Percentiles rank a stretch among this genome's conserved stretches.
phyloP scores from a whole-genome alignment of 2,888 invertebrate genomes.

The Dryococelus australis region DNA sequence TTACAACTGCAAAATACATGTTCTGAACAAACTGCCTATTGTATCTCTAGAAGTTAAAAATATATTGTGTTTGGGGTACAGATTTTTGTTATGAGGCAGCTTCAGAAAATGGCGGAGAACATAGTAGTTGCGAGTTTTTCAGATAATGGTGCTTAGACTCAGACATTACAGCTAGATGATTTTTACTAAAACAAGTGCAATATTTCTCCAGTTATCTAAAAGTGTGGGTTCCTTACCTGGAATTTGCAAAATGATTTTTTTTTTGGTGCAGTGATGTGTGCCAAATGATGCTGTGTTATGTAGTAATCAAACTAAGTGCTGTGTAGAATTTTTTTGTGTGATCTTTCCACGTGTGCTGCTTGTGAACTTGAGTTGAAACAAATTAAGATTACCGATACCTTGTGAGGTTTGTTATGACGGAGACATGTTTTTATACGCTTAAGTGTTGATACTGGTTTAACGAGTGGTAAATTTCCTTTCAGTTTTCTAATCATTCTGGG shows the following conservation, averaged over 20 bases:
- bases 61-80: too few relatives aligned
- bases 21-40: too few relatives aligned
- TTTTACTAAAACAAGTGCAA: neutral
- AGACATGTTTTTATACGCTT: slow-evolving; percentile 7
- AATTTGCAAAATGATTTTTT: neutral
- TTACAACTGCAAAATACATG: too few relatives aligned
- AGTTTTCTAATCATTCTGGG: neutral
- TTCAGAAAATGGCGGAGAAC: too few relatives aligned
- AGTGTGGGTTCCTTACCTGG: too few relatives aligned
- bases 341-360: neutral
- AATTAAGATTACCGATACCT: neutral
- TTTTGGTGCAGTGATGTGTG: neutral
- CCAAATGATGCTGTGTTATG: neutral
- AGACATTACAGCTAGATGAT: neutral
- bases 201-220: neutral
- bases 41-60: too few relatives aligned
- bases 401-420: neutral
- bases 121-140: too few relatives aligned
- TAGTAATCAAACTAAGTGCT: too few relatives aligned
- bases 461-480: neutral
- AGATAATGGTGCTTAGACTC: too few relatives aligned
- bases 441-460: neutral
- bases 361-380: neutral
- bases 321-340: neutral
- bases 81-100: too few relatives aligned